phyloP scores from a whole-genome alignment of 2,797 vertebrate genomes.

The Lepilemur ruficaudatus region DNA sequence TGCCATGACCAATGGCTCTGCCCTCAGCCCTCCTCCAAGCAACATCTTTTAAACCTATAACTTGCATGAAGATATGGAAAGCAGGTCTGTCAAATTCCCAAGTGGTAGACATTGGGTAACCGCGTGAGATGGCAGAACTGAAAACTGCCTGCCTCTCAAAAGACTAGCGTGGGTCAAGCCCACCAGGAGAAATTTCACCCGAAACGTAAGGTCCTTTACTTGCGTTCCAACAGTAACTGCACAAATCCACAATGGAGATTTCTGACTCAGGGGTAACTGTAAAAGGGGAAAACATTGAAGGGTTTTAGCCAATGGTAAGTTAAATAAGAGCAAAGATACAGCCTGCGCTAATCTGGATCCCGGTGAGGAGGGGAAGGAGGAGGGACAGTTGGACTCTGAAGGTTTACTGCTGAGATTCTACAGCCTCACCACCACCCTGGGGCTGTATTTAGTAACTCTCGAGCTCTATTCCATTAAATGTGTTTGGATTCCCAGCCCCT shows the following conservation, averaged over 20 bases:
- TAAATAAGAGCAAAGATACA: neutral
- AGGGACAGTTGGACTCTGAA: neutral
- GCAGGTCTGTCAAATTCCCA: neutral
- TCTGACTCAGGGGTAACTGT: neutral
- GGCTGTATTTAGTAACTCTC: slow-evolving; percentile 71
- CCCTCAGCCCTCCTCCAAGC: neutral
- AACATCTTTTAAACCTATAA: neutral
- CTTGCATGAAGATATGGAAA: neutral
- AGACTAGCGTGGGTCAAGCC: neutral
- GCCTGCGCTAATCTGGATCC: neutral
- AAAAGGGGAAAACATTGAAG: neutral
- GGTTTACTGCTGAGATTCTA: slow-evolving; percentile 47
- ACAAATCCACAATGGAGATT: neutral
- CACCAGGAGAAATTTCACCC: neutral
- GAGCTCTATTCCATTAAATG: slow-evolving; percentile 60
- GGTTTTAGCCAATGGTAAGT: neutral
- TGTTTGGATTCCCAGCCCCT: slow-evolving; percentile 60
- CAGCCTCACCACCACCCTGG: slow-evolving; percentile 3
- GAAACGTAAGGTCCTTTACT: neutral
- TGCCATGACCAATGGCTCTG: neutral
- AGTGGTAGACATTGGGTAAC: neutral
- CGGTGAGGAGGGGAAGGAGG: neutral
- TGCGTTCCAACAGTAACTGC: neutral
- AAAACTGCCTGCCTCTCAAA: neutral
- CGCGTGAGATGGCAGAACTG: neutral